Evolutionary conservation across 2,888 invertebrate genomes (phyloP), one percentile per base, ranked within the genome.

Genomic region (Spatulosminthurus flaviceps): DNA sequence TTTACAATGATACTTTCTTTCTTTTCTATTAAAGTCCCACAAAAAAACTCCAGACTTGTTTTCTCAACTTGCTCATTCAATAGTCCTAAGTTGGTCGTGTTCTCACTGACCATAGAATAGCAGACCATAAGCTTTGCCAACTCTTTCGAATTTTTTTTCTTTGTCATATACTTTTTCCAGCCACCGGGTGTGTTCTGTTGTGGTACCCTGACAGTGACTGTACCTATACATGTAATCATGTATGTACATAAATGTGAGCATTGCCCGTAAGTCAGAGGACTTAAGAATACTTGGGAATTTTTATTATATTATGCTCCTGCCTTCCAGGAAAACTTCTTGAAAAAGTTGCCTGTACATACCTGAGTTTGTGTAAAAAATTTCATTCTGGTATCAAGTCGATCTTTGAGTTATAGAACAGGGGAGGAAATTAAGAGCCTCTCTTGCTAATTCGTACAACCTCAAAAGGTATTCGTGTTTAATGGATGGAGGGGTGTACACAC

Each of bases 401-500:
- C 24, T 21, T 24, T 13, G 26, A 64, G 64, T 22, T 64, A 64
- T 24, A 64, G n/a, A n/a, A n/a, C 4, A n/a, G 51, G 2, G 26
- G 24, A 64, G 24, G 26, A 64, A 64, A 64, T 64, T 64, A 64
- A 9, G 64, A 64, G 16, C 26, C 64, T 64, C 64, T 64, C 24
- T 64, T n/a, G 2, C 24, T 64, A 64, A 64, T 64, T 64, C 4
- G 11, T 64, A 64, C 64, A 64, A 26, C 11, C 26, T 24, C 24
- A 64, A 64, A 64, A 64, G 64, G 24, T 16, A 24, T 64, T 24
- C 64, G 64, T 64, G 64, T 22, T 64, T 24, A 4, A 22, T 22
- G 11, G 64, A 64, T 64, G 2, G 64, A n/a, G n/a, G n/a, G n/a
- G n/a, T n/a, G n/a, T 24, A 64, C 64, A 22, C 64, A 64, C 64